These are phyloP conservation scores for Parauchenoglanis ngamensis DNA, from an alignment of 2,797 vertebrate genomes.

Conservation along the genomic window DNA sequence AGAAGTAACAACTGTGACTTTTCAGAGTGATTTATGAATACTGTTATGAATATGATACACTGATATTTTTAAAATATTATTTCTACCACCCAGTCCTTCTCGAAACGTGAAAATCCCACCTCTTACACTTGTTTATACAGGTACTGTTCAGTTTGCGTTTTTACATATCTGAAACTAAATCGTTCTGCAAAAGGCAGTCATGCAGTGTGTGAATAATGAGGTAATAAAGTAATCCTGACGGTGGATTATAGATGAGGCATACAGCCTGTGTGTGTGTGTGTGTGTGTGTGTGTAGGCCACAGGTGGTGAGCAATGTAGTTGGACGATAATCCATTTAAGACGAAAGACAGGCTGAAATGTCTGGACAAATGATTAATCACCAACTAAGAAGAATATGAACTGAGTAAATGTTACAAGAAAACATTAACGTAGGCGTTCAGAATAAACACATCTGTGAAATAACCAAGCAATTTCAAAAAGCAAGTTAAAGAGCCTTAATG, in stretches of 20 bases:
- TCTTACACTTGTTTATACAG: background rate
- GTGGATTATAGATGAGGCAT: background rate
- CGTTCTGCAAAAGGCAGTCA: background rate
- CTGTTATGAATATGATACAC: background rate
- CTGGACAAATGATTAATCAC: background rate
- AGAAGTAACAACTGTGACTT: background rate
- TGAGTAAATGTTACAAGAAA: constrained; percentile 6
- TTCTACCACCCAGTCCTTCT: constrained; percentile 23
- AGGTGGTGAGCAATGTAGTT: background rate
- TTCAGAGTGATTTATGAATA: background rate
- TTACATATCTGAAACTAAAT: background rate
- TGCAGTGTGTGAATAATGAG: constrained; percentile 25
- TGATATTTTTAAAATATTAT: constrained; percentile 24
- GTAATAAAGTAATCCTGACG: constrained; percentile 8
- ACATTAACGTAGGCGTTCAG: background rate
- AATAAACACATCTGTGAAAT: background rate
- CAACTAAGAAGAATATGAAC: background rate
- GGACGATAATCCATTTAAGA: background rate
- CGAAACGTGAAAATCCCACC: background rate
- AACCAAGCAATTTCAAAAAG: background rate
- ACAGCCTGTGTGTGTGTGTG: background rate
- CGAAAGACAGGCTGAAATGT: background rate
- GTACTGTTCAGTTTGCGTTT: constrained; percentile 1
- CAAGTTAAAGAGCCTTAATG: background rate
- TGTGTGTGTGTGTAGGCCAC: background rate